Evolutionary conservation across 2,113 vertebrate genomes (phyloP).

Genomic region (Hyperoodon ampullatus): DNA sequence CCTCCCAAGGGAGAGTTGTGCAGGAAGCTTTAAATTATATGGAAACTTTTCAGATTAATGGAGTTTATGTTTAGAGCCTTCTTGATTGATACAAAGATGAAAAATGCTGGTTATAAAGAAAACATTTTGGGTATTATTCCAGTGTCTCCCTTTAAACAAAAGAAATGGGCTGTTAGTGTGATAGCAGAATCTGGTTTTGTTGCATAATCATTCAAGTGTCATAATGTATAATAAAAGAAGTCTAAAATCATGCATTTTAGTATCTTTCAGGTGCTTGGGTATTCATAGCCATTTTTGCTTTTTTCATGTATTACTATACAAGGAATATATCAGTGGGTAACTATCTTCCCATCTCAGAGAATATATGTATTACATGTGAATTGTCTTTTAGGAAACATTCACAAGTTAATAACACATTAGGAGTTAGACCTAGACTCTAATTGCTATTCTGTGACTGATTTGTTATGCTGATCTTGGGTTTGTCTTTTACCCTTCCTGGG

Average conservation of each 20-base stretch:
- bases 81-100: conserved; percentile 21
- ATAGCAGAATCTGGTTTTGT: conserved; percentile 12
- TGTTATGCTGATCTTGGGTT: neutral
- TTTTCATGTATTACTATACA: neutral
- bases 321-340: neutral
- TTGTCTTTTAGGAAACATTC: conserved; percentile 13
- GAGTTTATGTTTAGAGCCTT: conserved; percentile 16
- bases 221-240: conserved; percentile 1
- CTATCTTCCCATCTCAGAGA: neutral
- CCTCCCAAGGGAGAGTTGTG: neutral
- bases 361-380: neutral
- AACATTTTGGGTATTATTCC: neutral
- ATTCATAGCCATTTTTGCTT: neutral
- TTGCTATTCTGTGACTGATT: neutral
- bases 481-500: conserved; percentile 3
- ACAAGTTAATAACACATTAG: neutral
- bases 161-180: neutral
- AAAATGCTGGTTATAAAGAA: neutral
- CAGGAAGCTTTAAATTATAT: conserved; percentile 35
- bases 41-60: conserved; percentile 13
- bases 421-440: neutral
- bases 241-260: neutral
- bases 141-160: neutral
- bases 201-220: neutral
- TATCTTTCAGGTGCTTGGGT: neutral